Evolutionary conservation across 2,113 vertebrate genomes (phyloP).

Genomic region (Tetrax tetrax): DNA sequence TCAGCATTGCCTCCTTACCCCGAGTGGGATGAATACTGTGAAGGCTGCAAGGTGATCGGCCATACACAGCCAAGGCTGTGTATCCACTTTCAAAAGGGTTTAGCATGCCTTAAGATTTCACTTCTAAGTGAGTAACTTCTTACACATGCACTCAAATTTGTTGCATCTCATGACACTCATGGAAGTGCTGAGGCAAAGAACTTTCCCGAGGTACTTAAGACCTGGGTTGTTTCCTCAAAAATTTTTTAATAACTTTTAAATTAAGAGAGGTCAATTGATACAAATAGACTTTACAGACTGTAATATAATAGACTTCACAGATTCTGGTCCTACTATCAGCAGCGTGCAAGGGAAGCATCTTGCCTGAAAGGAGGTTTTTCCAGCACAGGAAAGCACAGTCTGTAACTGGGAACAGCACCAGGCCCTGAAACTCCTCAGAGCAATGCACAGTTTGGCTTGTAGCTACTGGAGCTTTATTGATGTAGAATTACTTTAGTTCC

Average conservation of each 20-base stretch:
- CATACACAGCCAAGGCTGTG: not conserved
- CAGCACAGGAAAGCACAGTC: not conserved
- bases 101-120: not conserved
- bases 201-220: not conserved
- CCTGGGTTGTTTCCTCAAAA: not conserved
- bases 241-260: not conserved
- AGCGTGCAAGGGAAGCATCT: not conserved
- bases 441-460: not conserved
- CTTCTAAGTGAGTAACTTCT: not conserved
- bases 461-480: not conserved
- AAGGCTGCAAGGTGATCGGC: not conserved
- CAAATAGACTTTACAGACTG: not conserved
- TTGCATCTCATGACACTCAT: not conserved
- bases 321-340: not conserved
- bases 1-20: not conserved
- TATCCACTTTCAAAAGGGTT: not conserved
- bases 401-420: not conserved
- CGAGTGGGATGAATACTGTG: not conserved
- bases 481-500: not conserved
- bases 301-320: not conserved
- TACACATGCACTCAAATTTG: not conserved
- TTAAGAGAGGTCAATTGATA: not conserved
- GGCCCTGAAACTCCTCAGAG: not conserved
- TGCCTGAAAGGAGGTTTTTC: not conserved
- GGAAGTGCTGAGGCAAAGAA: not conserved